Conservation (phyloP, 2,113 vertebrate species). For the Apodemus speciosus region DNA sequence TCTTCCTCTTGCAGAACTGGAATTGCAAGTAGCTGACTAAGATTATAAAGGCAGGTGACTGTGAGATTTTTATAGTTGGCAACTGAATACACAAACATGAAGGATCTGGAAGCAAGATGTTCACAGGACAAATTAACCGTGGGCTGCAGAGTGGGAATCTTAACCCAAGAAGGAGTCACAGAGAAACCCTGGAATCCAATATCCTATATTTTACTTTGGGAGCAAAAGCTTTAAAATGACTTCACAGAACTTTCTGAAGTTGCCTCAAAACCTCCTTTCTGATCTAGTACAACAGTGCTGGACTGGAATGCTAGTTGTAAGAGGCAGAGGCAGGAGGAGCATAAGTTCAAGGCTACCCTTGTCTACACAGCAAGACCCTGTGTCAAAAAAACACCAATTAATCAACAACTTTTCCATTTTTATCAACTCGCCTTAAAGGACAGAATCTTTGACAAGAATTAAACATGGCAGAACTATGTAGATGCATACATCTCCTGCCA, state of each 20-base stretch:
- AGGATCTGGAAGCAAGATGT: neutral
- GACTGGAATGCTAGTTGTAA: neutral
- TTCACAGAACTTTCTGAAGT: neutral
- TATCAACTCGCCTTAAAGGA: neutral
- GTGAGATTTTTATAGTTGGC: neutral
- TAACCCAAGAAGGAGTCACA: neutral
- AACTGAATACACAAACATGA: conserved; percentile 2
- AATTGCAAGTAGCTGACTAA: neutral
- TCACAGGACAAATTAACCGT: neutral
- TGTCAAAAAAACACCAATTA: neutral
- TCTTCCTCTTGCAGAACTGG: neutral
- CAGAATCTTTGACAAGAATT: neutral
- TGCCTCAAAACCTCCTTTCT: neutral
- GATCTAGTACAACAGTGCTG: neutral
- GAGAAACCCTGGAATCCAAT: neutral
- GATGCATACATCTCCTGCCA: neutral
- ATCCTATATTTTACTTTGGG: neutral
- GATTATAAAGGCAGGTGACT: neutral
- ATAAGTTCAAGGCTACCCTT: neutral
- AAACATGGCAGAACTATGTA: neutral
- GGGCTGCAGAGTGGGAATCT: neutral
- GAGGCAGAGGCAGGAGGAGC: neutral
- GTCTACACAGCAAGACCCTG: neutral
- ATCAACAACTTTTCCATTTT: neutral
- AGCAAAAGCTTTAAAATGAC: conserved; percentile 24